Conservation (phyloP, 2,797 vertebrate genomes). For the Champsocephalus esox region DNA sequence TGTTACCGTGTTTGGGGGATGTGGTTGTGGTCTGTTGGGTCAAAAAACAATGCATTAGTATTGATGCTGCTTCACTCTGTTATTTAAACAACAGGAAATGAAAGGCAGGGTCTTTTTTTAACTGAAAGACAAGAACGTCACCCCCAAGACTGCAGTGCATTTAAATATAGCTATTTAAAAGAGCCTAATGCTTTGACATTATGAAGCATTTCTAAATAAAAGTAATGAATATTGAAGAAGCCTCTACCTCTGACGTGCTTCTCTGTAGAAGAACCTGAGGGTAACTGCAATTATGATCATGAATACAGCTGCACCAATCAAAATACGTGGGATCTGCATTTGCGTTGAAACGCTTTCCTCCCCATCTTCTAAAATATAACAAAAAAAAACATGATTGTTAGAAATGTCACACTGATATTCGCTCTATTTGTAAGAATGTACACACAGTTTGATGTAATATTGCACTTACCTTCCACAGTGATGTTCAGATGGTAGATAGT, state of each 20-base stretch:
- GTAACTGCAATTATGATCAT: not conserved
- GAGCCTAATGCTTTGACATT: not conserved
- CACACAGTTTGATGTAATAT: not conserved
- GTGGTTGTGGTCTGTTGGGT: conserved; percentile 17
- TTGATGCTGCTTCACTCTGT: not conserved
- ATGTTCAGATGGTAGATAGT: accelerated
- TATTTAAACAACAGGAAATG: conserved; percentile 20
- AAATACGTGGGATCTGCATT: accelerated
- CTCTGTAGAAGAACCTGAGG: not conserved
- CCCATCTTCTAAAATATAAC: not conserved
- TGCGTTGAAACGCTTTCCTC: accelerated
- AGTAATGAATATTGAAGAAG: not conserved
- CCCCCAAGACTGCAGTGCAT: too few species aligned
- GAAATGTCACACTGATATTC: too few species aligned
- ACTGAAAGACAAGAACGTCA: not conserved
- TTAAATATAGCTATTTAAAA: too few species aligned
- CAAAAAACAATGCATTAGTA: not conserved
- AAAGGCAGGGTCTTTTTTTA: not conserved
- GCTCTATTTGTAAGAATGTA: too few species aligned
- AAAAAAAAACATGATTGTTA: not conserved
- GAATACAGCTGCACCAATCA: not conserved
- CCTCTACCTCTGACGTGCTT: not conserved
- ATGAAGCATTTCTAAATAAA: too few species aligned
- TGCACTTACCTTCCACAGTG: conserved; percentile 45
- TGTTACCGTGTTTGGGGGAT: not conserved